Evolutionary conservation across 2,888 invertebrate species (phyloP), one percentile per base, ranked within the genome.

Genomic region (Gortyna flavago): DNA sequence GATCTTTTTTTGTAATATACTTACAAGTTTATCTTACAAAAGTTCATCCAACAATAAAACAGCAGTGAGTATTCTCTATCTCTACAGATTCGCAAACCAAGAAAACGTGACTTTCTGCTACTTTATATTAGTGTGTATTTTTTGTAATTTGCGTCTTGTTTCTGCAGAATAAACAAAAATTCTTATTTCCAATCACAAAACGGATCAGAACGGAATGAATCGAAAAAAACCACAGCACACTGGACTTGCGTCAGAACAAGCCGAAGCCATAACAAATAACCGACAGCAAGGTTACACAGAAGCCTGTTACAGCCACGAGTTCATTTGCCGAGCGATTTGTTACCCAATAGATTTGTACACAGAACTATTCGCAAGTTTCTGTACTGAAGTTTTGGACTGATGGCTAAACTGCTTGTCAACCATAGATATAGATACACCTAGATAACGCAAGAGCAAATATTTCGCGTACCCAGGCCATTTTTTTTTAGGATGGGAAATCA

Each of bases 251-350:
- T 72, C 62, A 72, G 38, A 21, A 59, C 72, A 80, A 86, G 75
- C 83, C 72, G 85, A 87, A 87, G 88, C 87, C 88, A 68, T 87
- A 86, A 75, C 71, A 86, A 80, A 75, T 59, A 44, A 74, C 81
- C 76, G 78, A 77, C 83, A 79, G 83, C 72, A 82, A 88, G 83
- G 84, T 85, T 80, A 83, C 85, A 84, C 61, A 78, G 84, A 88
- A 87, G 76, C 85, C 85, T 80, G 75, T 80, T 83, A 82, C 57
- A 38, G 51, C 67, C 70, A 78, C 67, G 71, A 75, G 83, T 85
- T 81, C 70, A 81, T 87, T 86, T 80, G 65, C 72, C 68, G 70
- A 68, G 57, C 65, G 41, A 80, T 83, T 76, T 64, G 68, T 79
- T 75, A 78, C 68, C 61, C 59, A 62, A 83, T 83, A 69, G 32